Conservation (phyloP, 2,888 invertebrate genomes). For the Phengaris arion region DNA sequence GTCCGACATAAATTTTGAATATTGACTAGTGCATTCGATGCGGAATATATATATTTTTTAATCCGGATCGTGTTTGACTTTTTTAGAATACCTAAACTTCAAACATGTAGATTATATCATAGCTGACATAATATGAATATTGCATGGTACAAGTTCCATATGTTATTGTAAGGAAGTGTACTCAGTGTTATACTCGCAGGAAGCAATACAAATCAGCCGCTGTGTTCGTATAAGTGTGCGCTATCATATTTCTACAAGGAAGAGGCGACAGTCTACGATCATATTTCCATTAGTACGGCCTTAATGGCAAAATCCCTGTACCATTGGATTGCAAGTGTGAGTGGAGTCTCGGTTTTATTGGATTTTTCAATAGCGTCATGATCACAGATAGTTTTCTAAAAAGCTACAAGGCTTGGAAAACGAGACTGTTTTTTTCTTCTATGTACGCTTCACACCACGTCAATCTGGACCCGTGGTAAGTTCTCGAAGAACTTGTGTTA, state of each 20-base stretch:
- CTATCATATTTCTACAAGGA: slow-evolving; percentile 27
- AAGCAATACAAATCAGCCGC: slow-evolving; percentile 33
- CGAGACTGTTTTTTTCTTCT: too few species aligned
- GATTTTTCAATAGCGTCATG: neutral
- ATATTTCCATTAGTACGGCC: slow-evolving; percentile 25
- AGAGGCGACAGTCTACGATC: slow-evolving; percentile 11
- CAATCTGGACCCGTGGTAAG: too few species aligned
- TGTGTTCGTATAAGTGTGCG: slow-evolving; percentile 17
- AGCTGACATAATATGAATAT: slow-evolving; percentile 1
- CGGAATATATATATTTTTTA: too few species aligned
- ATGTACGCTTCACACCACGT: too few species aligned
- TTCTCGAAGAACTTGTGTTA: too few species aligned
- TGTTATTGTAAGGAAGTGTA: slow-evolving; percentile 21
- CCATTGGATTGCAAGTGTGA: slow-evolving; percentile 21
- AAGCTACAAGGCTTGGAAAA: neutral
- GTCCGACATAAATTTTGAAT: too few species aligned
- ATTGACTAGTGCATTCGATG: too few species aligned
- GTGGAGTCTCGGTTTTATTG: neutral
- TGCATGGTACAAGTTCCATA: neutral
- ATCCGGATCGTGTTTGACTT: too few species aligned
- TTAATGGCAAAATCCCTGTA: slow-evolving; percentile 11
- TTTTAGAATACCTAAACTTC: too few species aligned
- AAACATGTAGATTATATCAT: neutral
- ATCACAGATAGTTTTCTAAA: neutral
- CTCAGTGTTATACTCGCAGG: slow-evolving; percentile 30